Base-by-base conservation (phyloP, 1,140 invertebrate species). In the Octopus sinensis region DNA sequence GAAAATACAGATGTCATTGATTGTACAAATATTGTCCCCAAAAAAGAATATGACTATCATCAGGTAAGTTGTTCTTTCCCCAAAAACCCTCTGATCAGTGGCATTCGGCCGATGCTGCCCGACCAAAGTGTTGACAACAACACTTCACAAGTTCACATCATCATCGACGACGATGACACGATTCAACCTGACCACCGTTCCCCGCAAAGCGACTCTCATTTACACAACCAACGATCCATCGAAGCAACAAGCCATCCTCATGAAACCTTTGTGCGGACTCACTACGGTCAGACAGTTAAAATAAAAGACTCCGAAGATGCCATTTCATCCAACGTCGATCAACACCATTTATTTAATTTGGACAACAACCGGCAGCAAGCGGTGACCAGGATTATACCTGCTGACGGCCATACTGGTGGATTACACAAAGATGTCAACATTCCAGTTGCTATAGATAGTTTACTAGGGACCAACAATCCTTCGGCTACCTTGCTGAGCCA, bases 391-490 rank as follows among this genome's bases (percentile, higher is more conserved):
- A 5, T 73, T 73, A n/a, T 73, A 73, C 30, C 68, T n/a, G 30
- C 30, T 17, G 68, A 73, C 30, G 68, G 17, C 68, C 13, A 73
- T 23, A 4, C 17, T 6, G 68, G 68, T 73, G 30, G 30, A 43
- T 17, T 73, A 73, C 68, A 73, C 5, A 73, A 73, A 73, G 68
- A 73, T 5, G 6, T 13, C 17, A 73, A 73, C 68, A 73, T 73
- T 73, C 68, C 68, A 23, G 68, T 73, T n/a, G 68, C 68, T n/a
- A 73, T 73, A 6, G 68, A 73, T n/a, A 73, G 30, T 17, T 73
- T n/a, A 6, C 17, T 73, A n/a, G 30, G 68, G 17, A 73, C 68
- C 30, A 73, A 23, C 30, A 23, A 73, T 13, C 30, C 68, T 17
- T 73, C 68, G 7, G 30, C 68, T 23, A 73, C 68, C 68, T 23